Evolutionary conservation across 2,113 vertebrate species (phyloP), one percentile per base, ranked within the genome.

Genomic region (Carassius auratus): DNA sequence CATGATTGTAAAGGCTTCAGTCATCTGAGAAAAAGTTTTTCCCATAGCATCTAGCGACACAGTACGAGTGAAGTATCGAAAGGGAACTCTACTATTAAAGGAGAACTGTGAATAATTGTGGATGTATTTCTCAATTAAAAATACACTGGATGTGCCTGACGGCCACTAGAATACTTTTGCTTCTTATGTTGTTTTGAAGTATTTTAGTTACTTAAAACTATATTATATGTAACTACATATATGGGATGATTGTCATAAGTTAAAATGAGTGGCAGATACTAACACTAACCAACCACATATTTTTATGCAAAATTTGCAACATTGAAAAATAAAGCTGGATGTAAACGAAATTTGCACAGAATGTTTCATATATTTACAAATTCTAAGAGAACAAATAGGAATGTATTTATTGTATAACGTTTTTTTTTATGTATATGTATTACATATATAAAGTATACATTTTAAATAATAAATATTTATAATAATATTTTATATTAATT

Each of bases 71-170:
- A 38, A 38, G 36, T 38, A 38, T 38, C 36, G 36, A 38, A 5
- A 38, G 36, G 36, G 36, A 38, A 38, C 36, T 38, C 5, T 13
- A 69, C 62, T 69, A 33, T 69, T 81, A 69, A 81, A 81, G 23
- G 62, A 50, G 68, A 81, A 42, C 23, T 66, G 4, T 57, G 19
- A 71, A 77, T 45, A 75, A 57, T 76, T 42, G 26, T 5, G 68
- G 10, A 76, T 55, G 64, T 61, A 38, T 19, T 68, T 85, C 69
- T 36, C 5, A 48, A 48, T 71, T 30, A 76, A 26, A 76, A 64
- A n/a, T 4, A 30, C 42, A 77, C 45, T 38, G 36, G 36, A 38
- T 38, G 36, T 38, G 36, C 36, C 36, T 38, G 36, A 38, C 3
- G 3, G 36, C 36, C 36, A 38, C 3, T 38, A 38, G 0, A 4